Conservation (phyloP, 2,888 invertebrate species). For the Trilocha varians region DNA sequence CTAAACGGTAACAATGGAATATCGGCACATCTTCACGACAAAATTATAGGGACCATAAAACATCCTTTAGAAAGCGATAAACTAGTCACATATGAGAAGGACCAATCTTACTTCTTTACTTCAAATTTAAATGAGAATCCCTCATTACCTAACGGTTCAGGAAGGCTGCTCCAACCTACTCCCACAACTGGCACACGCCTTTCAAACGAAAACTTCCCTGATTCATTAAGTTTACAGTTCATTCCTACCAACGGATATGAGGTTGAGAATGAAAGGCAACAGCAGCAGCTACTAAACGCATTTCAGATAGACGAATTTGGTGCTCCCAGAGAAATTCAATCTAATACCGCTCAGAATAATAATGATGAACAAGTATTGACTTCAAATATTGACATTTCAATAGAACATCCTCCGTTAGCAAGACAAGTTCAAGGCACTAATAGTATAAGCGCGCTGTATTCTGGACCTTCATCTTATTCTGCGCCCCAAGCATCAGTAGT, state of each 20-base stretch:
- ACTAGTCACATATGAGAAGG: conserved; percentile 52
- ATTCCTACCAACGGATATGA: conserved; percentile 55
- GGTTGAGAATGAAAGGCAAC: conserved; percentile 47
- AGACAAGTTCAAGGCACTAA: conserved; percentile 24
- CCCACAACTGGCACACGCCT: conserved; percentile 15
- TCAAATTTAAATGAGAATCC: conserved; percentile 39
- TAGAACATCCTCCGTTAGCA: conserved; percentile 33
- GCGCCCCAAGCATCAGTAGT: conserved; percentile 58
- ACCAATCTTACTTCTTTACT: conserved; percentile 54
- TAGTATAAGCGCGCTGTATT: conserved; percentile 35
- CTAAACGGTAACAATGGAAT: conserved; percentile 43
- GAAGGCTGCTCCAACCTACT: conserved; percentile 14
- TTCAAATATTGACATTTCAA: conserved; percentile 36
- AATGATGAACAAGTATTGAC: conserved; percentile 26
- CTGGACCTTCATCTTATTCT: conserved; percentile 59
- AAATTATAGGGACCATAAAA: conserved; percentile 54
- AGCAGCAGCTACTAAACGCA: conserved; percentile 41
- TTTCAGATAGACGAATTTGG: conserved; percentile 49
- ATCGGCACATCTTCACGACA: conserved; percentile 55
- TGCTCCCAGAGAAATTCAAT: conserved; percentile 28
- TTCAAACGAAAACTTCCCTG: conserved; percentile 19
- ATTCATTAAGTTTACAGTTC: conserved; percentile 39
- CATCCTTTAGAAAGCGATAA: conserved; percentile 54
- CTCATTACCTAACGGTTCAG: conserved; percentile 18
- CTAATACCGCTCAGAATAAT: conserved; percentile 19